phyloP scores from a whole-genome alignment of 2,113 vertebrate genomes.

The Takifugu bimaculatus region DNA sequence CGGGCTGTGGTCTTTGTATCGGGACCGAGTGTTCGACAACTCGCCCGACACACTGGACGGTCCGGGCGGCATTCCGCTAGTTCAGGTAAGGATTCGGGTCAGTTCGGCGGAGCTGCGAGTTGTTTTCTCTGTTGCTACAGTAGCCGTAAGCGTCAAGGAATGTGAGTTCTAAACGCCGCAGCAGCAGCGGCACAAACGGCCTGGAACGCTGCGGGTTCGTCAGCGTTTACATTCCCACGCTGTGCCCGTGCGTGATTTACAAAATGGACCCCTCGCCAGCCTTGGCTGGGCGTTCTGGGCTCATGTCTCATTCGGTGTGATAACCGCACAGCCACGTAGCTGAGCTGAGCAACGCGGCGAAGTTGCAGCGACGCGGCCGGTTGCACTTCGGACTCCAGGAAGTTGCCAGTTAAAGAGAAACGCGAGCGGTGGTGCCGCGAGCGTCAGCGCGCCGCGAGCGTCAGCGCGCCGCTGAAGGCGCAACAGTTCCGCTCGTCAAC shows the following conservation, averaged over 20 bases:
- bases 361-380: conserved; percentile 23
- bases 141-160: background rate
- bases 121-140: background rate
- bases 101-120: background rate
- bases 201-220: background rate
- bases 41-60: conserved; percentile 61
- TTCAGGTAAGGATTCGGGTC: conserved; percentile 69
- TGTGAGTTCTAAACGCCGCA: background rate
- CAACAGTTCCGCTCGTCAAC: background rate
- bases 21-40: conserved; percentile 84
- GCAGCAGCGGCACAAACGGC: background rate
- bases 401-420: conserved; percentile 37
- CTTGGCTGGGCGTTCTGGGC: background rate
- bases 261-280: background rate
- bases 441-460: conserved; percentile 3
- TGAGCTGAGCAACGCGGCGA: conserved; percentile 1
- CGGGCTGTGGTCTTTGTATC: conserved; percentile 90
- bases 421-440: conserved; percentile 22
- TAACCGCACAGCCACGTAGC: conserved; percentile 34
- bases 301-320: background rate
- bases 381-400: conserved; percentile 43
- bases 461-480: background rate
- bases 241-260: background rate
- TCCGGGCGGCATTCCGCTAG: conserved; percentile 49
- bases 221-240: conserved; percentile 20